Base-by-base conservation (phyloP, 1,140 invertebrate species). In the Aphidius ervi region DNA sequence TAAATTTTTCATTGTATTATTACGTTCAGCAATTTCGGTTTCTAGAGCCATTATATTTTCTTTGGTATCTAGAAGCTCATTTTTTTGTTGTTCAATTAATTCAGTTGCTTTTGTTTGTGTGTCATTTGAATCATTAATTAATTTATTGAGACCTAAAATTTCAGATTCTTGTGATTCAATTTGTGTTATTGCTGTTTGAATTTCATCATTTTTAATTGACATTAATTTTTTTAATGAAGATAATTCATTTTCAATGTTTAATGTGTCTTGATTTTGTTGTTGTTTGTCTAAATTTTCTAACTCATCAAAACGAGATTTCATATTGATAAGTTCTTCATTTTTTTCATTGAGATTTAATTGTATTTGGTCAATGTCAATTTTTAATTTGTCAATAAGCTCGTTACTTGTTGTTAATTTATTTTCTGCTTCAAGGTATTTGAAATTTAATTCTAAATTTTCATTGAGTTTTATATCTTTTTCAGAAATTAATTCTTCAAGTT, bases 391-490 rank as follows among this genome's bases (percentile, higher is more conserved):
- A 23, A 45, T 23, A 46, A 31, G 10, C 5, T 49, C n/a, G 45
- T 56, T 53, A 61, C 31, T 43, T 1, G 8, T 45, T 43, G 42
- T 48, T 10, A 61, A 31, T 57, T 62, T 31, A 31, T 31, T 31
- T 31, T 31, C 23, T 31, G 23, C 4, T 31, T 31, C 23, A 31
- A 31, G 23, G 4, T 31, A 31, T 31, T 31, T 31, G 23, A 1
- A 3, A 31, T 55, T 48, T 9, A 55, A 45, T 45, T 52, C 47
- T 5, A 52, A 63, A 56, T 20, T 58, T 60, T 20, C 63, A 62
- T 20, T 49, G 63, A 46, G 48, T 9, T 52, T 6, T 48, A 37
- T 39, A 5, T 65, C 31, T 69, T 10, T 37, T 39, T 52, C 39
- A 45, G 49, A 23, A 43, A 43, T 43, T 5, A 8, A 7, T 43